Evolutionary conservation across 2,797 vertebrate genomes (phyloP), one percentile per base, ranked within the genome.

Genomic region (Anguilla pacifica): DNA sequence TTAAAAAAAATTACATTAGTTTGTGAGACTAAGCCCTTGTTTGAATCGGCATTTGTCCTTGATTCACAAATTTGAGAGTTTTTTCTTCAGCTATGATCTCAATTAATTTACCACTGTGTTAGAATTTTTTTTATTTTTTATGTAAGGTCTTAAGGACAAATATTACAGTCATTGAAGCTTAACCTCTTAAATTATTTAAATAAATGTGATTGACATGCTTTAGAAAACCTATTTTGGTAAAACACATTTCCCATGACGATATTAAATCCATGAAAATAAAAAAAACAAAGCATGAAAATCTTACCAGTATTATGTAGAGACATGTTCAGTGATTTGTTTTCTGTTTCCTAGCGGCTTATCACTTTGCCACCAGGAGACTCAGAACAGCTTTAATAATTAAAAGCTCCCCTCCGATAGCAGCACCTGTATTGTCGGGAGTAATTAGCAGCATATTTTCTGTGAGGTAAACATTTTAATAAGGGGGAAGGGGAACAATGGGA

Each of bases 331-430:
- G 83, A 92, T 94, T 92, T 92, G 90, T 89, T 92, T 86, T 85
- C 70, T 92, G 91, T 90, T 89, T 85, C 83, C 22, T 88, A 88
- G 85, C 82, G 85, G 53, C 88, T 88, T 89, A 86, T 93, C 88
- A 92, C 85, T 90, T 89, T 86, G 86, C 85, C 87, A 88, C 79
- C 89, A 91, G 91, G 89, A 91, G 90, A 92, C 82, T 87, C 87
- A 92, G 88, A 93, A 92, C 88, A 57, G 9, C 86, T 89, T 94
- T 91, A 90, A 93, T 94, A 93, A 94, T 95, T 95, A 92, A 95
- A 91, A 81, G 64, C 90, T 92, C 93, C 85, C 83, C 90, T 86
- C 43, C 83, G 93, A 88, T 51, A 81, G 53, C 19, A 85, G 74
- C 61, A 83, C 90, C 90, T 89, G 88, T 87, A 87, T 91, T 70